Base-by-base conservation (phyloP, 2,888 invertebrate species). In the Amiota minor region DNA sequence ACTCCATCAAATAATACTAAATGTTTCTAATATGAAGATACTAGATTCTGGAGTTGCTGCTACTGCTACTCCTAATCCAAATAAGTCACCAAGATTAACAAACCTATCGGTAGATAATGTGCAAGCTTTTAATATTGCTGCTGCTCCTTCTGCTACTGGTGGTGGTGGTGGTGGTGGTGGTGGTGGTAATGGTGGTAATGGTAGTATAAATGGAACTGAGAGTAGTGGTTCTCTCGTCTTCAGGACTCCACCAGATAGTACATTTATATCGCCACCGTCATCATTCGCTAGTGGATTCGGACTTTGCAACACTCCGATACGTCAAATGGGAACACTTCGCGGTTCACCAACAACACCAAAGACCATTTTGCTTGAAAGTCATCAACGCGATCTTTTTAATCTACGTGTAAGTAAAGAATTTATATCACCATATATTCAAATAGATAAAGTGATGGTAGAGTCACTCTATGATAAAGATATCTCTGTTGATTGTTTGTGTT, bases 341-440 rank as follows among this genome's bases (percentile, higher is more conserved):
- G 74, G 80, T 47, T 83, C 85, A 8, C 87, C 87, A 11, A 78
- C 84, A 20, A 88, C 88, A 20, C 88, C 89, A n/a, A 86, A 83
- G 76, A 82, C 88, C 0, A 80, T 75, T 74, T 77, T 89, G 68
- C 78, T 90, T 9, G 87, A 89, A 67, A 88, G 87, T 72, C 85
- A 82, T 18, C 87, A 84, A 1, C 86, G 86, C 3, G 88, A 89
- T 72, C 71, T 90, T 3, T 77, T 86, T 45, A 80, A 78, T 50
- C 76, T 89, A 45, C 88, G 83, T 72, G 89, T 89, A 76, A 78
- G 76, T 75, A 16, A 18, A 16, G 6, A 55, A 72, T 16, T 55
- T 59, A n/a, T 62, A 62, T 47, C n/a, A n/a, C n/a, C n/a, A n/a
- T n/a, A n/a, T n/a, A n/a, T n/a, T n/a, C n/a, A n/a, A n/a, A n/a